phyloP scores from a whole-genome alignment of 2,888 invertebrate genomes.

The Melinaea marsaeus region DNA sequence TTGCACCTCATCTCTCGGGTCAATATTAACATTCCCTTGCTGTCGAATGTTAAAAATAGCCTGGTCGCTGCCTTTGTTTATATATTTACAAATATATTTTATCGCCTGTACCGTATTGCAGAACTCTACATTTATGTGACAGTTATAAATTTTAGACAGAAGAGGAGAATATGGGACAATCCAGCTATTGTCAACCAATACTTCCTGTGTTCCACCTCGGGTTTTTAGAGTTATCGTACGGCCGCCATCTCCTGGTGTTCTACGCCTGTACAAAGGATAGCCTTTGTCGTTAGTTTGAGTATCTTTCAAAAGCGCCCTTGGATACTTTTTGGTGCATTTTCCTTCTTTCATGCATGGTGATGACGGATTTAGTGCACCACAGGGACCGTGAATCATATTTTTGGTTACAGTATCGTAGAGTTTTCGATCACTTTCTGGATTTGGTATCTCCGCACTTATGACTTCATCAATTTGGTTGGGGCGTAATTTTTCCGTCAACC shows the following conservation, averaged over 20 bases:
- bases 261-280: constrained; percentile 38
- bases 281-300: constrained; percentile 36
- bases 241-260: constrained; percentile 35
- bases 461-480: too few species aligned
- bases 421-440: constrained; percentile 24
- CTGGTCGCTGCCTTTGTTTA: constrained; percentile 32
- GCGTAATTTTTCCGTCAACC: constrained; percentile 29
- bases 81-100: constrained; percentile 33
- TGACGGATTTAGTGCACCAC: constrained; percentile 29
- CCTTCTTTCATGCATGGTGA: constrained; percentile 35
- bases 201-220: constrained; percentile 17
- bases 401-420: constrained; percentile 32
- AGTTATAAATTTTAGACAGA: constrained; percentile 8
- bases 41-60: constrained; percentile 30
- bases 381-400: constrained; percentile 38
- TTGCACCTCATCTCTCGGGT: constrained; percentile 37
- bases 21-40: constrained; percentile 21
- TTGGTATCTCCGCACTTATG: too few species aligned
- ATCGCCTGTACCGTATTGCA: constrained; percentile 20
- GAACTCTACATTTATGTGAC: constrained; percentile 32
- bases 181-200: constrained; percentile 26
- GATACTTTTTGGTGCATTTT: constrained; percentile 37
- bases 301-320: constrained; percentile 33
- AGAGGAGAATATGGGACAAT: constrained; percentile 28
- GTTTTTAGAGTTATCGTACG: constrained; percentile 29